phyloP scores from a whole-genome alignment of 2,888 invertebrate genomes.

The Nyleta sp. region DNA sequence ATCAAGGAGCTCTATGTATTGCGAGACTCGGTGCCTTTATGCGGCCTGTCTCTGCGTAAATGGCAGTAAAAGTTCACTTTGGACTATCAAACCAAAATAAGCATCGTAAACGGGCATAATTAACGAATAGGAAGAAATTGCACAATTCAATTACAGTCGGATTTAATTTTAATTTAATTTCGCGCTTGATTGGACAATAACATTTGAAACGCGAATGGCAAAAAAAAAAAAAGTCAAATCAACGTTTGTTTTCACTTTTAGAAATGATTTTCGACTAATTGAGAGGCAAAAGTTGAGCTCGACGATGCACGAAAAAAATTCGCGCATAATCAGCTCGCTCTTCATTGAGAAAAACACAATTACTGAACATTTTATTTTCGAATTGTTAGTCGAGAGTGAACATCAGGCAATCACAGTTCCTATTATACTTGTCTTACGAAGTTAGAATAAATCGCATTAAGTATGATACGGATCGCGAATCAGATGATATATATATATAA shows the following conservation, averaged over 20 bases:
- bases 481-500: constrained; percentile 13
- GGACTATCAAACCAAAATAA: constrained; percentile 3
- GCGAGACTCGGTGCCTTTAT: constrained; percentile 51
- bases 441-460: constrained; percentile 30
- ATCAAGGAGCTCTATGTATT: too few species aligned
- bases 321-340: not conserved
- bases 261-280: not conserved
- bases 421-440: constrained; percentile 20
- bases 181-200: not conserved
- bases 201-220: too few species aligned
- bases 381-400: constrained; percentile 40
- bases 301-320: not conserved
- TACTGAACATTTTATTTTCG: constrained; percentile 17
- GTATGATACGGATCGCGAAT: not conserved
- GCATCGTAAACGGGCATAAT: not conserved
- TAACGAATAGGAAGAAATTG: not conserved
- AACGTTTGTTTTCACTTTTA: not conserved
- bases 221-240: not conserved
- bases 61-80: constrained; percentile 47
- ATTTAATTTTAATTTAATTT: not conserved
- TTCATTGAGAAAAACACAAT: constrained; percentile 8
- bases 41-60: constrained; percentile 40
- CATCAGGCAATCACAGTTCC: constrained; percentile 51
- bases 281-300: not conserved
- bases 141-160: not conserved